Base-by-base conservation (phyloP, 2,113 vertebrate genomes). In the Jacana jacana region DNA sequence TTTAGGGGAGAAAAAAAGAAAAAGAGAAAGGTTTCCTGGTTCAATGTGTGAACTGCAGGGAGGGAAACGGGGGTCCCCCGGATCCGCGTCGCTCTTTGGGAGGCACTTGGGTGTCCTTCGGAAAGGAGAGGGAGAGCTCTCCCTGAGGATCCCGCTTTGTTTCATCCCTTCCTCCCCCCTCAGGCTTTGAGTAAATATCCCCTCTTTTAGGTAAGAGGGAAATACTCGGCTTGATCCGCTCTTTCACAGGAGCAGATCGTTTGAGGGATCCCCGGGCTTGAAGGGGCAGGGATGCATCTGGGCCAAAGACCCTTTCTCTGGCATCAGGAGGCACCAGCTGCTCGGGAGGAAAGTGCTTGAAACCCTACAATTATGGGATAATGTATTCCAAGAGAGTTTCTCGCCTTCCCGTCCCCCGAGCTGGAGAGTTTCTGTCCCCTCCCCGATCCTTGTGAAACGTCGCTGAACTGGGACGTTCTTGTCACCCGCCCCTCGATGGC, bases 331-430 rank as follows among this genome's bases (percentile, higher is more conserved):
- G 65, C 79, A 87, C 75, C 91, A 96, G 86, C 94, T 96, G 93
- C 93, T 80, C 7, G 37, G 88, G 54, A 90, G 86, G 39, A 83
- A 90, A 92, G 89, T 73, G 86, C 89, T 86, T 49, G 76, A 92
- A 95, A 94, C 86, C 91, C 93, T 73, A 27, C 93, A 92, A 84
- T 95, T 94, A 96, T 17, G 72, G 89, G 91, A 86, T 91, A 88
- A 93, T 81, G 8, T 69, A 94, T 94, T 86, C 93, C 1, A 0
- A 81, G 91, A 68, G 88, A 93, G 57, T 86, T 96, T 39, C 91
- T 86, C 19, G 4, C 63, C 83, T 90, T 65, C 42, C 80, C 3
- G 0, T 66, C 78, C 72, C 75, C 75, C 1, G 2, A 61, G 64
- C 63, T 54, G 86, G 68, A 77, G 89, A 88, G 63, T 66, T 89